phyloP scores from a whole-genome alignment of 2,888 invertebrate species.

The Polymixis lichenea region DNA sequence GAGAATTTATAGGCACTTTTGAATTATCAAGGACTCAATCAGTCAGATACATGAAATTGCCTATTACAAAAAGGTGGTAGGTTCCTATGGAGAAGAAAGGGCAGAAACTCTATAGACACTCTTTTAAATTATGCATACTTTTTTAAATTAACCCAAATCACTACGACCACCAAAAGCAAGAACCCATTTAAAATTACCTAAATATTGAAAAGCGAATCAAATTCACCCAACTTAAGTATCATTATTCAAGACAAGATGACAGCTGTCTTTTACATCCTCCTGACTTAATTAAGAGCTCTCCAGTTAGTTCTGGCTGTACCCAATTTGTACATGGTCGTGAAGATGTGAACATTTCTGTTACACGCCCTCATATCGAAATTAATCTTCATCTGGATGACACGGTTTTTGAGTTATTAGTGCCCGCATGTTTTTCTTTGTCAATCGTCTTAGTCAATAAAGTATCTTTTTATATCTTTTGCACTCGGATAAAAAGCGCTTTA shows the following conservation, averaged over 20 bases:
- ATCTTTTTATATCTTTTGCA: not conserved
- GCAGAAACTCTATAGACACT: not conserved
- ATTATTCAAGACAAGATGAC: constrained; percentile 30
- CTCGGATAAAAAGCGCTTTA: not conserved
- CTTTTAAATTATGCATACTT: not conserved
- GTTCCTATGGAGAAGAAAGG: not conserved
- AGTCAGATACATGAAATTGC: too few species aligned
- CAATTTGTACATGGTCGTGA: constrained; percentile 56
- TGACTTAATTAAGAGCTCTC: constrained; percentile 48
- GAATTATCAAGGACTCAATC: too few species aligned
- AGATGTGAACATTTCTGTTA: constrained; percentile 33
- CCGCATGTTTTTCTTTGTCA: constrained; percentile 51
- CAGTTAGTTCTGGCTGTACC: constrained; percentile 61
- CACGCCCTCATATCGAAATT: constrained; percentile 65
- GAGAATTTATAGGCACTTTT: too few species aligned
- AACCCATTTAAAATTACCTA: constrained; percentile 2
- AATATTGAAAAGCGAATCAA: constrained; percentile 35
- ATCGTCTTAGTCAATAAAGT: not conserved
- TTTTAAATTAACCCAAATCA: not conserved
- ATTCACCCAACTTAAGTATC: constrained; percentile 27
- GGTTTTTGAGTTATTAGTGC: constrained; percentile 41
- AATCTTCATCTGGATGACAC: constrained; percentile 60
- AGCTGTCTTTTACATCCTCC: constrained; percentile 40
- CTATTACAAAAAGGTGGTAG: not conserved
- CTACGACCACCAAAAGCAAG: not conserved